These are phyloP conservation scores for Diplogasteroides magnus DNA, from an alignment of 1,140 invertebrate species.

Conservation along the genomic window DNA sequence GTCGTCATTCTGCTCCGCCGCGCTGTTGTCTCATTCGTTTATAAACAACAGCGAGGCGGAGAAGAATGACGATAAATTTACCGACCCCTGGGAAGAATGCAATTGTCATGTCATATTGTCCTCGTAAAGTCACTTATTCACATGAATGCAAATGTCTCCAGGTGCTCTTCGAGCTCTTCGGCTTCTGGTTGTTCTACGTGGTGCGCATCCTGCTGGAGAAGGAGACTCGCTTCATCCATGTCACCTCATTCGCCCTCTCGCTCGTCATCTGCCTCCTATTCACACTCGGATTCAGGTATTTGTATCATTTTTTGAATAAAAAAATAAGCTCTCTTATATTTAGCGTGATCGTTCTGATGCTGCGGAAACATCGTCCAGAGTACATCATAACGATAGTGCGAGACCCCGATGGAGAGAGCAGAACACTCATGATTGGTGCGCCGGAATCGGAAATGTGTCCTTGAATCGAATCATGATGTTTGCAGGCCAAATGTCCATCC, in stretches of 20 bases:
- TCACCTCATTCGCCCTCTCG: slow-evolving; percentile 76
- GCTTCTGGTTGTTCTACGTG: slow-evolving; percentile 94
- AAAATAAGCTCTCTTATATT: too few species aligned
- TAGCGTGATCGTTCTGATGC: slow-evolving; percentile 82
- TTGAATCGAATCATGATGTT: not conserved
- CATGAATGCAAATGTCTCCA: too few species aligned
- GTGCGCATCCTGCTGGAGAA: slow-evolving; percentile 69
- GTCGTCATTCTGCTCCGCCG: too few species aligned
- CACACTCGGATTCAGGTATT: slow-evolving; percentile 68
- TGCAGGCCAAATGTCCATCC: slow-evolving; percentile 76
- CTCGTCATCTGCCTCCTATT: slow-evolving; percentile 86
- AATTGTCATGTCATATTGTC: too few species aligned
- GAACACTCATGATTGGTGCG: slow-evolving; percentile 69
- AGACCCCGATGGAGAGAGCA: slow-evolving; percentile 79
- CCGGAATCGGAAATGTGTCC: not conserved
- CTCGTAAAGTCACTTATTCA: too few species aligned
- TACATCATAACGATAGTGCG: slow-evolving; percentile 85
- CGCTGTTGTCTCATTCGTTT: too few species aligned
- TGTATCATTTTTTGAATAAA: not conserved
- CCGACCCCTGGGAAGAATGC: too few species aligned
- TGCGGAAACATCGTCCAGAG: slow-evolving; percentile 78
- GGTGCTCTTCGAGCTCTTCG: slow-evolving; percentile 71
- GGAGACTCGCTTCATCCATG: slow-evolving; percentile 57
- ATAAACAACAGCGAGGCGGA: too few species aligned
- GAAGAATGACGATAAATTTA: too few species aligned